phyloP scores from a whole-genome alignment of 2,797 vertebrate species.

The Karalla daura region DNA sequence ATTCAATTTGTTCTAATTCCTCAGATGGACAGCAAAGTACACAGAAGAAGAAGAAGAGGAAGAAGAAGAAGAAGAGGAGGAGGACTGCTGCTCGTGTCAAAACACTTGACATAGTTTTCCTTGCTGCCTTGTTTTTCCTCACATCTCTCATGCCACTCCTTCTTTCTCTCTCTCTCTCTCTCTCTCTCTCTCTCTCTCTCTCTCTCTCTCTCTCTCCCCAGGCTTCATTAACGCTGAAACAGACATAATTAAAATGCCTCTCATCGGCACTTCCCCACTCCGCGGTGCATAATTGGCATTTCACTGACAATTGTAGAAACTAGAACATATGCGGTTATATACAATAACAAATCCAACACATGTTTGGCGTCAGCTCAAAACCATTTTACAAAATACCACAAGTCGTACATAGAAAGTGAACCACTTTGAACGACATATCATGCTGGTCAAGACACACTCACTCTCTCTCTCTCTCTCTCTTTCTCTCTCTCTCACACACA shows the following conservation, averaged over 20 bases:
- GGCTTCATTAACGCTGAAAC: slow-evolving; percentile 24
- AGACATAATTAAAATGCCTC: slow-evolving; percentile 15
- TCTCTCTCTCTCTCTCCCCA: background rate
- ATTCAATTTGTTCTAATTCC: slow-evolving; percentile 47
- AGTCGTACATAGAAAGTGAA: slow-evolving; percentile 58
- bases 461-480: too few species aligned
- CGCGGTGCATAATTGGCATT: slow-evolving; percentile 59
- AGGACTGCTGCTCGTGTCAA: slow-evolving; percentile 19
- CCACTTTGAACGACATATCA: slow-evolving; percentile 40
- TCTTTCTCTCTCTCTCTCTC: background rate
- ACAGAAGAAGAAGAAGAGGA: background rate
- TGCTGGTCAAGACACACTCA: slow-evolving; percentile 32
- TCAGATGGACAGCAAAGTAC: slow-evolving; percentile 36
- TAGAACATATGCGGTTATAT: slow-evolving; percentile 16
- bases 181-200: too few species aligned
- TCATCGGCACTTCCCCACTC: slow-evolving; percentile 23
- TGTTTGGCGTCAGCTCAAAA: slow-evolving; percentile 8
- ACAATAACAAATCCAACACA: slow-evolving; percentile 45
- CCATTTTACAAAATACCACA: slow-evolving; percentile 58
- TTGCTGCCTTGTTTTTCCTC: background rate
- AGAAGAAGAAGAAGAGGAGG: slow-evolving; percentile 3
- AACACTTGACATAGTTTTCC: slow-evolving; percentile 17
- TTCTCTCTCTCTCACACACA: background rate
- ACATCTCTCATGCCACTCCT: slow-evolving; percentile 2
- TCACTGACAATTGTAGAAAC: slow-evolving; percentile 45